A percentile compares a stretch with the other conserved stretches of the same genome.
Evolutionary conservation across 2,797 vertebrate species (phyloP).

Genomic region (Lacerta viridis): DNA sequence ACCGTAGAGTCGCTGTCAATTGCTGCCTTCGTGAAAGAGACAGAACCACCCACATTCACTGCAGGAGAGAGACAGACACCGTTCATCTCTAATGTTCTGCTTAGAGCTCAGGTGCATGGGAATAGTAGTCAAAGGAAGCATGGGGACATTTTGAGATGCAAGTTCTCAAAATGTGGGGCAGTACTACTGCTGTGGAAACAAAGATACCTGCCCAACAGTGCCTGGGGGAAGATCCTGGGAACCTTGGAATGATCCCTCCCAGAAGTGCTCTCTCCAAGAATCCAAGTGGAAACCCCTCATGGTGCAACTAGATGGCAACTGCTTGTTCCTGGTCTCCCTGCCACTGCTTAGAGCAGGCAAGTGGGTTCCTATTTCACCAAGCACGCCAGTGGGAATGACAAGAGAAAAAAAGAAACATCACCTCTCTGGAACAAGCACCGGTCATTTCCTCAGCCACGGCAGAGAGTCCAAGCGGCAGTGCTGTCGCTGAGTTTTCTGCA

Average conservation of each 20-base stretch:
- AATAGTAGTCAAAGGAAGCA: not conserved
- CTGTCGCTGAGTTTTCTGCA: not conserved
- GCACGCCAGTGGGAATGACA: too few species aligned
- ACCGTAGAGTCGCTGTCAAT: not conserved
- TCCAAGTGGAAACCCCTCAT: not conserved
- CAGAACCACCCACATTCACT: not conserved
- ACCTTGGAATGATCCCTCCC: not conserved
- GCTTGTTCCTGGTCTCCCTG: too few species aligned
- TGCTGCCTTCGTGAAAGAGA: not conserved
- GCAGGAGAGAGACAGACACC: not conserved
- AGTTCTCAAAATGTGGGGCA: too few species aligned
- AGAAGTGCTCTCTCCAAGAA: too few species aligned
- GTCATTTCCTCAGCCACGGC: too few species aligned
- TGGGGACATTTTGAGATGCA: too few species aligned
- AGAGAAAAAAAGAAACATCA: too few species aligned
- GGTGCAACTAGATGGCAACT: too few species aligned
- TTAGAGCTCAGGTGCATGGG: not conserved
- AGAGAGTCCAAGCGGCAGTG: not conserved
- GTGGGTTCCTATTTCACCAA: too few species aligned
- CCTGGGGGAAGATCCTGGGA: not conserved
- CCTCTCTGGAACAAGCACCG: too few species aligned
- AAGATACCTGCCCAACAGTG: not conserved
- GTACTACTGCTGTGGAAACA: not conserved
- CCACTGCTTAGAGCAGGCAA: too few species aligned
- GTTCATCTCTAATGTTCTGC: not conserved